phyloP scores from a whole-genome alignment of 2,113 vertebrate species.

The Rhinopomastus cyanomelas region DNA sequence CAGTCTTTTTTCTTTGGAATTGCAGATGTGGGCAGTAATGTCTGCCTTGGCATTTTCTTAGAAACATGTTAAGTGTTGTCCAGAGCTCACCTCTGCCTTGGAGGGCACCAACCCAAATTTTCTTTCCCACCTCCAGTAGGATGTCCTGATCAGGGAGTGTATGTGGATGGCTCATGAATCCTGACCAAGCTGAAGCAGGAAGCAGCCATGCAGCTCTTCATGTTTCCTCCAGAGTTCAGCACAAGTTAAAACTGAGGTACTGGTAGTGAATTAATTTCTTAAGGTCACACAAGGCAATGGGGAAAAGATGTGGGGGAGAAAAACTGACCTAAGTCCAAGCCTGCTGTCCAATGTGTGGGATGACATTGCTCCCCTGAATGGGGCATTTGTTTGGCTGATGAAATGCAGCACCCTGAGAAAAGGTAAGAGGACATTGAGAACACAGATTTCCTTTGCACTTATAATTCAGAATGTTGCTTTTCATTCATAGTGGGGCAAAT shows the following conservation, averaged over 20 bases:
- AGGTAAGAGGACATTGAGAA: neutral
- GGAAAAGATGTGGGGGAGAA: neutral
- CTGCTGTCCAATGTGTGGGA: neutral
- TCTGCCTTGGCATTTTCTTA: neutral
- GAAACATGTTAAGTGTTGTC: neutral
- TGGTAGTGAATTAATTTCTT: neutral
- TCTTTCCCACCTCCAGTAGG: neutral
- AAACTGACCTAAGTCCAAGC: neutral
- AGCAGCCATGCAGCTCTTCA: neutral
- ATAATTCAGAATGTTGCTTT: constrained; percentile 38
- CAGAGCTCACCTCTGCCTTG: neutral
- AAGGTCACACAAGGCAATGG: neutral
- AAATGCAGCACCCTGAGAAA: neutral
- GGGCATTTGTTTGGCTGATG: constrained; percentile 10
- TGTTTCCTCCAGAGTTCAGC: neutral
- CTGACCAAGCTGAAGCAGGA: neutral
- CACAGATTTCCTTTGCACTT: constrained; percentile 44
- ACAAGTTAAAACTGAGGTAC: neutral
- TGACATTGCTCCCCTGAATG: neutral
- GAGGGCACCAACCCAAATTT: neutral
- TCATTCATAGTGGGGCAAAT: constrained; percentile 24
- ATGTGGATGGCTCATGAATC: neutral
- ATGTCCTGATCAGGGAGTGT: neutral
- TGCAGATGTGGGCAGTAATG: neutral
- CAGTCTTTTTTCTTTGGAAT: neutral